Conservation (phyloP, 1,140 invertebrate genomes). For the Nymphalis io region DNA sequence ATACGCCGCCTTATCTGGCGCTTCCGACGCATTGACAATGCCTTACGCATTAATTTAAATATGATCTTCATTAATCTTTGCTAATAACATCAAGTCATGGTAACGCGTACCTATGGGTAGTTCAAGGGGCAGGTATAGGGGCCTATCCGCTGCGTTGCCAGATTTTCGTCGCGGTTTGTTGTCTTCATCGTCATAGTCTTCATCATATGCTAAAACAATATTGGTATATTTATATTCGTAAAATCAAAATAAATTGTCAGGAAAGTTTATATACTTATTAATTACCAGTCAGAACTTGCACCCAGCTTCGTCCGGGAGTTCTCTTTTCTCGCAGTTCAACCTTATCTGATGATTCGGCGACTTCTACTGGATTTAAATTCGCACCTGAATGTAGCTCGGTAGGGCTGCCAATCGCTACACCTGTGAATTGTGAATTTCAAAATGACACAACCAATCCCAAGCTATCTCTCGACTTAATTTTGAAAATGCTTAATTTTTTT, state of each 20-base stretch:
- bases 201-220: background rate
- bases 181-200: background rate
- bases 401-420: background rate
- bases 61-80: no score
- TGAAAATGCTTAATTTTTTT: no score
- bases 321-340: background rate
- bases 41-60: no score
- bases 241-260: background rate
- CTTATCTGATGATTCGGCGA: background rate
- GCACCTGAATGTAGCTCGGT: background rate
- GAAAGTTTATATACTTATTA: no score
- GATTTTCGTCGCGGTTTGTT: background rate
- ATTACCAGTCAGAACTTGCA: background rate
- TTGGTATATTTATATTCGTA: background rate
- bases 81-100: no score
- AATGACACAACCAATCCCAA: background rate
- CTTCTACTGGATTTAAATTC: background rate
- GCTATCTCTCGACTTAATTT: no score
- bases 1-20: no score
- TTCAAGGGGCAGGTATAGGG: background rate
- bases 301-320: background rate
- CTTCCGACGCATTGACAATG: no score
- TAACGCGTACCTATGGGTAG: background rate
- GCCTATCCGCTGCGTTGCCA: background rate
- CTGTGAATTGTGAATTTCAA: background rate